These are phyloP conservation scores for Neoarius graeffei DNA, from an alignment of 2,113 vertebrate species.

Conservation along the genomic window DNA sequence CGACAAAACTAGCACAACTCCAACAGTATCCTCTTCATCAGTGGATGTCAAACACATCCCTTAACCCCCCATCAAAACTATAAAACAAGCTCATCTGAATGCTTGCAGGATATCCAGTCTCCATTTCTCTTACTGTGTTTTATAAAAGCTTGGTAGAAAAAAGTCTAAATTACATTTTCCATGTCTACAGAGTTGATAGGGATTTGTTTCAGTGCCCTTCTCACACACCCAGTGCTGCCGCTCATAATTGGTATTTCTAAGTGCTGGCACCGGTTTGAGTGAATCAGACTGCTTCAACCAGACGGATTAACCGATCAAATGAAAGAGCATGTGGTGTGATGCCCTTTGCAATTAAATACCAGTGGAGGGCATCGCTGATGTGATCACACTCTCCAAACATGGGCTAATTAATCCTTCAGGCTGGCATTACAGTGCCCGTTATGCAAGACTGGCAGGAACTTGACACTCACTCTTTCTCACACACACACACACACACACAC, in stretches of 20 bases:
- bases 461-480: neutral
- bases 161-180: neutral
- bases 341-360: slow-evolving; percentile 54
- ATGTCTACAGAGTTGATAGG: neutral
- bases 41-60: neutral
- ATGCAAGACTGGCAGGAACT: slow-evolving; percentile 28
- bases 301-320: slow-evolving; percentile 55
- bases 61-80: neutral
- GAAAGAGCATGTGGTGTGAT: slow-evolving; percentile 42
- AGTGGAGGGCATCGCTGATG: slow-evolving; percentile 51
- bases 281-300: slow-evolving; percentile 44
- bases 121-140: neutral
- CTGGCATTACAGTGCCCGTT: slow-evolving; percentile 32
- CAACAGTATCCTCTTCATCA: neutral
- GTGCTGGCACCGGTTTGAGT: slow-evolving; percentile 7
- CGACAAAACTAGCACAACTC: neutral
- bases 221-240: slow-evolving; percentile 25
- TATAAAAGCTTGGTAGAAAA: slow-evolving; percentile 1
- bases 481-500: slow-evolving; percentile 8
- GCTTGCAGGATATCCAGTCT: neutral
- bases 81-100: neutral
- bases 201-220: slow-evolving; percentile 7
- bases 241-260: slow-evolving; percentile 34
- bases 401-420: slow-evolving; percentile 50
- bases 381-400: slow-evolving; percentile 42